These are phyloP conservation scores for Pseudobourletiella spinata DNA, from an alignment of 1,140 invertebrate genomes.

Conservation along the genomic window DNA sequence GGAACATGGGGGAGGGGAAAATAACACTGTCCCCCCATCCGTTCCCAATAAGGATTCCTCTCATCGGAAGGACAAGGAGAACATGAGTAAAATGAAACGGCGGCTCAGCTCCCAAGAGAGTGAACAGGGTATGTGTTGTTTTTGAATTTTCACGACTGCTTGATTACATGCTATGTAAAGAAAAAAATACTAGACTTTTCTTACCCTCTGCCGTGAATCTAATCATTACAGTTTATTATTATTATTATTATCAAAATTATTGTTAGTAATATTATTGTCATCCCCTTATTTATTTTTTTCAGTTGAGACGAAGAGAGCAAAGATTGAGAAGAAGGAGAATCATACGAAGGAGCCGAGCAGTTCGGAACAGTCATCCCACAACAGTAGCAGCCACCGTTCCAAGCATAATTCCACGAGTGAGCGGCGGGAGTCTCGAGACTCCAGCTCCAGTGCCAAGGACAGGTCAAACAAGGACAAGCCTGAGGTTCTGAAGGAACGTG, in stretches of 20 bases:
- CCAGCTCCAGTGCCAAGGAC: constrained; percentile 13
- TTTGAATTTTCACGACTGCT: no score
- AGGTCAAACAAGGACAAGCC: constrained; percentile 18
- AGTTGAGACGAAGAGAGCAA: constrained; percentile 15
- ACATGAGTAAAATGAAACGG: constrained; percentile 25
- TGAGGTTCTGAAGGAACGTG: constrained; percentile 8
- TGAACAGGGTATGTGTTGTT: constrained; percentile 26
- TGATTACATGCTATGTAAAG: no score
- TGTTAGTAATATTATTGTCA: no score
- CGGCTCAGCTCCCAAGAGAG: constrained; percentile 28
- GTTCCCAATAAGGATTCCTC: constrained; percentile 25
- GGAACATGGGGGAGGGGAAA: constrained; percentile 35
- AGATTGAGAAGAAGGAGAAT: constrained; percentile 16
- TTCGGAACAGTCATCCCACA: constrained; percentile 7
- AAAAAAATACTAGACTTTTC: no score
- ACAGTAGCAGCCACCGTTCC: constrained; percentile 2
- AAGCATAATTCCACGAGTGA: constrained; percentile 21
- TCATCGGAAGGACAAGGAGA: constrained; percentile 31
- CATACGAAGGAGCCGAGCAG: neutral
- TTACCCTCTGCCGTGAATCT: no score
- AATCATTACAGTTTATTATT: no score
- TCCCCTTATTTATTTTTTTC: constrained; percentile 4
- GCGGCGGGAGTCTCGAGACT: constrained; percentile 25
- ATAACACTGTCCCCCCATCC: neutral
- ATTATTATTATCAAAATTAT: no score